Base-by-base conservation (phyloP, 1,140 invertebrate species). In the Polypedilum vanderplanki region DNA sequence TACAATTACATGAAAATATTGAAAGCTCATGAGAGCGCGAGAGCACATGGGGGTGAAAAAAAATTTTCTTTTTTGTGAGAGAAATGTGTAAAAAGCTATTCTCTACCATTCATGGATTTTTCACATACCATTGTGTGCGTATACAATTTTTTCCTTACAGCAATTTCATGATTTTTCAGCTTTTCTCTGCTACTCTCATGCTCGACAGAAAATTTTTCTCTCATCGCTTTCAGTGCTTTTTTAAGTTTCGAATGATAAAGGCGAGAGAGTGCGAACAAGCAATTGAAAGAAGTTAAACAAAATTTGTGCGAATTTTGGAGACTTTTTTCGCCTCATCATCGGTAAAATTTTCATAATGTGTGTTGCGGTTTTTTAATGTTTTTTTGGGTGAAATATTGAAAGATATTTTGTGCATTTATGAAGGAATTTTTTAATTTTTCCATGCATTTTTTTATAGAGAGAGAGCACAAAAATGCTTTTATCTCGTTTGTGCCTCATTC, bases 171-270 rank as follows among this genome's bases (percentile, higher is more conserved):
- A 33, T 33, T 33, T 33, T 33, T 33, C 24, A 33, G 24, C 24
- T 33, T 33, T 33, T 33, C 24, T 33, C 24, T 33, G 24, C 24
- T 33, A 33, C 24, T 33, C 24, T 33, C 24, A 33, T 1, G 46
- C 46, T n/a, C 46, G n/a, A 57, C 15, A 57, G 12, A 57, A 15
- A 57, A 57, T 57, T 46, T 12, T 46, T 46, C 15, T 46, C 41
- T 46, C 8, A 12, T 46, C 41, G 9, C 4, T 57, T n/a, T 57
- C 46, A 57, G 46, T 57, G 46, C 46, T 57, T 57, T 57, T 57
- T 57, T 57, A 57, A 57, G 46, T 57, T 57, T 57, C 46, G 46
- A 12, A 57, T 57, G 46, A 57, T 57, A 57, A 57, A n/a, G 46
- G 46, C n/a, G 46, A 57, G 46, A n/a, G 46, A 57, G 46, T 57